Base-by-base conservation (phyloP, 2,113 vertebrate genomes). In the Azemiops feae region DNA sequence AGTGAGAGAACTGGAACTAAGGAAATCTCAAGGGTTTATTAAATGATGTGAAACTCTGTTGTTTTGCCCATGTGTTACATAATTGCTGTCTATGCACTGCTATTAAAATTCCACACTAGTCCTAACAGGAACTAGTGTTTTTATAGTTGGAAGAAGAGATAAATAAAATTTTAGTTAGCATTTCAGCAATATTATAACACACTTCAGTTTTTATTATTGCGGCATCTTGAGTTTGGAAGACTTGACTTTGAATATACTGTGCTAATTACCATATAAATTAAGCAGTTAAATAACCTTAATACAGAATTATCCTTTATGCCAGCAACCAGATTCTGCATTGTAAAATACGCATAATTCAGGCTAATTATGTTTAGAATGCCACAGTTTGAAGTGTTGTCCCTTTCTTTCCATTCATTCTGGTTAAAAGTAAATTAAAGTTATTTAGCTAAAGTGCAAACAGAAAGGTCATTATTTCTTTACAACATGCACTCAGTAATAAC, bases 191-290 rank as follows among this genome's bases (percentile, higher is more conserved):
- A 96, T 96, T 96, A 93, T 96, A 96, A 97, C 96, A 91, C 95
- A 96, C 96, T 97, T 95, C 96, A 96, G 94, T 96, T 97, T 43
- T 97, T 97, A 97, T 97, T 97, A 97, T 96, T 97, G 96, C 93
- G 96, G 92, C 93, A 96, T 95, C 97, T 97, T 97, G 95, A 89
- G 93, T 97, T 96, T 98, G 97, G 97, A 98, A 98, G 96, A 95
- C 93, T 97, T 94, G 93, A 94, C 97, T 97, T 97, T 97, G 96
- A 96, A 96, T 87, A 91, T 96, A 92, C 95, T 95, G 58, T 95
- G 95, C 93, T 96, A 96, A 98, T 98, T 98, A 98, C 96, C 98
- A 98, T 97, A 96, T 97, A 98, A 98, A 98, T 98, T 97, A 97
- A 97, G 96, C 96, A 96, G 96, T 96, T 96, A 97, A 97, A 94